Evolutionary conservation across 1,140 invertebrate species (phyloP).

Genomic region (Euura saliciscinereae): DNA sequence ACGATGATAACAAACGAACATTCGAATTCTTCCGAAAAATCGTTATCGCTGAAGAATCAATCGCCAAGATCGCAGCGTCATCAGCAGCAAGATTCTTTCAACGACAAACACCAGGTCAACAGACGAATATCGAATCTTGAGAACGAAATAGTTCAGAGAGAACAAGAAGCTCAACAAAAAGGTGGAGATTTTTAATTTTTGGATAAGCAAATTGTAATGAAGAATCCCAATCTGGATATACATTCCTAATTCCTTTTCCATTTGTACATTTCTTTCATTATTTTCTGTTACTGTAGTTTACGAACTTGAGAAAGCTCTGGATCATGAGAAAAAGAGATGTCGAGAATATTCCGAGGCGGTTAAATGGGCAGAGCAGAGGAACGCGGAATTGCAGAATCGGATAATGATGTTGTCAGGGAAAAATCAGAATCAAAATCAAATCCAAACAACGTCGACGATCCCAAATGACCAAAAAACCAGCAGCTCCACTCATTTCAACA

Average conservation of each 20-base stretch:
- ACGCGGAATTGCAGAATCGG: background rate
- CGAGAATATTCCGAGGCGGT: background rate
- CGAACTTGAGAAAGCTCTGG: background rate
- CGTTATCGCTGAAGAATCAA: background rate
- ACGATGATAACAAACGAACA: background rate
- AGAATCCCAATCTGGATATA: no score
- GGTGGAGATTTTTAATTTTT: background rate
- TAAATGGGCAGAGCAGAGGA: background rate
- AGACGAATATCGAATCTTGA: background rate
- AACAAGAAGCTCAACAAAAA: constrained; percentile 1
- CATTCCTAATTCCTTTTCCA: no score
- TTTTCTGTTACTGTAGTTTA: background rate
- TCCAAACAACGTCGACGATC: no score
- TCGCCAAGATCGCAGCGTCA: background rate
- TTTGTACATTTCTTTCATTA: no score
- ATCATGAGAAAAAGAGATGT: background rate
- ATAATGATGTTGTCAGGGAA: background rate
- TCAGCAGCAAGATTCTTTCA: background rate
- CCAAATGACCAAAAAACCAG: background rate
- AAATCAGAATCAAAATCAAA: background rate
- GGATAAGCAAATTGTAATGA: no score
- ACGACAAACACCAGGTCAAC: background rate
- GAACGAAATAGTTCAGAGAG: background rate
- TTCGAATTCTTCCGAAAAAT: background rate
- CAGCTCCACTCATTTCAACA: background rate